These are phyloP conservation scores for Scaptomyza caliginosa DNA, from an alignment of 2,888 invertebrate genomes.

Conservation along the genomic window DNA sequence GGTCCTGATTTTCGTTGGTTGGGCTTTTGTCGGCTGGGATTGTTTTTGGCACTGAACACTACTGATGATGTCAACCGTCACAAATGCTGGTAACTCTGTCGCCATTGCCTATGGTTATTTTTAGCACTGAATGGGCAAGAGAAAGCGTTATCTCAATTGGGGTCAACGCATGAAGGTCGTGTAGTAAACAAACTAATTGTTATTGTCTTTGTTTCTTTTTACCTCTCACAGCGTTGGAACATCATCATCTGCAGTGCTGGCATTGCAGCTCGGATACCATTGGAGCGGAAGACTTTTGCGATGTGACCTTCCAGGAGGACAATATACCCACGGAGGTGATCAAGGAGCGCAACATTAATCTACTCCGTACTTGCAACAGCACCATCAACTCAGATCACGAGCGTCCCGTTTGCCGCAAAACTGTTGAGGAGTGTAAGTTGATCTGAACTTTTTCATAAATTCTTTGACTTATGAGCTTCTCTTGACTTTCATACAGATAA, in stretches of 20 bases:
- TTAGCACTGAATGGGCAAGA: slow-evolving; percentile 1
- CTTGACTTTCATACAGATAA: slow-evolving; percentile 55
- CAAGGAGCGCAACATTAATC: slow-evolving; percentile 77
- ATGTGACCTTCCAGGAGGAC: slow-evolving; percentile 77
- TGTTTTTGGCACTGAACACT: slow-evolving; percentile 22
- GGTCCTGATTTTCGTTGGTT: slow-evolving; percentile 6
- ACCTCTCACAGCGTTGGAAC: slow-evolving; percentile 28
- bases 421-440: slow-evolving; percentile 80
- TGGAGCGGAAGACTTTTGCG: slow-evolving; percentile 82
- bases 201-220: neutral
- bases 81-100: neutral
- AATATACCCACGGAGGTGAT: slow-evolving; percentile 74
- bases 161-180: slow-evolving; percentile 53
- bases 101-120: slow-evolving; percentile 3
- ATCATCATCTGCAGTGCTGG: slow-evolving; percentile 79
- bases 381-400: slow-evolving; percentile 82
- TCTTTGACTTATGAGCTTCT: neutral
- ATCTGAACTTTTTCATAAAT: neutral
- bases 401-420: slow-evolving; percentile 82
- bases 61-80: slow-evolving; percentile 46
- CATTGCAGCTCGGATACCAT: slow-evolving; percentile 82
- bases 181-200: slow-evolving; percentile 7
- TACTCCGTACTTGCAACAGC: slow-evolving; percentile 77
- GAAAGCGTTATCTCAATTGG: slow-evolving; percentile 11
- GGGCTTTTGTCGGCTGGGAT: neutral